These are phyloP conservation scores for Crotalus viridis DNA, from an alignment of 2,113 vertebrate species.

Conservation along the genomic window DNA sequence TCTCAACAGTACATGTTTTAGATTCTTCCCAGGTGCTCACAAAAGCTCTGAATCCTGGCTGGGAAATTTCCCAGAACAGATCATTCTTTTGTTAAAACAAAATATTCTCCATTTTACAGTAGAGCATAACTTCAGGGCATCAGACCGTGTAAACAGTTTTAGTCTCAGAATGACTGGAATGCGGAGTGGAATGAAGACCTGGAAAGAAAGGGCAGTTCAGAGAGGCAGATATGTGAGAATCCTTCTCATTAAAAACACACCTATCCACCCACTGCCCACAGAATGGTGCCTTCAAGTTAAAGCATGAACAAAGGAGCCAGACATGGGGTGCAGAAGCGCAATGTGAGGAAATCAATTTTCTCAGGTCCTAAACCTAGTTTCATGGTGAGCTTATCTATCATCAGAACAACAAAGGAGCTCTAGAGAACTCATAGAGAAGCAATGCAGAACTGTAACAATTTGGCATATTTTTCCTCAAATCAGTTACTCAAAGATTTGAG, in stretches of 20 bases:
- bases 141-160: constrained; percentile 61
- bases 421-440: constrained; percentile 25
- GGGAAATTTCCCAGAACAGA: constrained; percentile 29
- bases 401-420: background rate
- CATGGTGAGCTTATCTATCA: constrained; percentile 2
- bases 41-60: constrained; percentile 10
- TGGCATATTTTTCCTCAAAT: background rate
- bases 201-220: constrained; percentile 50
- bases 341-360: constrained; percentile 38
- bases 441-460: background rate
- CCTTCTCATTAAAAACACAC: constrained; percentile 61
- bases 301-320: constrained; percentile 14
- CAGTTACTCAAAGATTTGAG: background rate
- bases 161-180: constrained; percentile 67
- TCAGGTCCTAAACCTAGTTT: constrained; percentile 18
- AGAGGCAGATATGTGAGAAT: constrained; percentile 57
- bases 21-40: constrained; percentile 26
- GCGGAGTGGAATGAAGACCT: constrained; percentile 63
- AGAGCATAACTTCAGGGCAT: constrained; percentile 54
- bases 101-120: constrained; percentile 38
- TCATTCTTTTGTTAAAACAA: constrained; percentile 27
- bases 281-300: constrained; percentile 24
- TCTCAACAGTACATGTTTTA: background rate
- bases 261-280: constrained; percentile 44
- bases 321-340: constrained; percentile 12